Base-by-base conservation (phyloP, 2,888 invertebrate species). In the Drosophila testacea region DNA sequence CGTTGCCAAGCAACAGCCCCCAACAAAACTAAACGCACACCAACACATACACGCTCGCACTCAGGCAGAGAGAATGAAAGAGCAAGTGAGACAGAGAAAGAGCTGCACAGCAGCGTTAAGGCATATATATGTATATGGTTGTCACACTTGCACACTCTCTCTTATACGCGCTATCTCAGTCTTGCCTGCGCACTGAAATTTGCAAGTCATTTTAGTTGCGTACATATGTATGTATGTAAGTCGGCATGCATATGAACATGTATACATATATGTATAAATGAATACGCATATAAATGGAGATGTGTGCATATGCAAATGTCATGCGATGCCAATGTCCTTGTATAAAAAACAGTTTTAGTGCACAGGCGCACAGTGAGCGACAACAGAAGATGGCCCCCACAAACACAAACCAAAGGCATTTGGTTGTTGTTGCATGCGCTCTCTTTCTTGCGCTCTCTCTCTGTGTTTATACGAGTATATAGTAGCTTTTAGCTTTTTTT, bases 261-360 rank as follows among this genome's bases (percentile, higher is more conserved):
- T 32, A 30, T 16, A 7, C 30, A 46, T 42, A 11, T 13, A 30
- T 4, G 27, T 16, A 39, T 32, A 4, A 16, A 46, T 32, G 10
- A 28, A 28, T 47, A 2, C 30, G 51, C 59, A 67, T 42, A 10
- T 39, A 38, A 38, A 13, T 36, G 11, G 42, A 32, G 6, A 32
- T 32, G 32, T 38, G 27, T 52, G 28, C 10, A 39, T 30, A 48
- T 67, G 39, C 39, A 50, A 60, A 50, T 81, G 72, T 71, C 70
- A 83, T 77, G 85, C 75, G 81, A 90, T 91, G 91, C 88, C 92
- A 92, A 92, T 92, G 91, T 92, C 92, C 92, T 92, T 92, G 92
- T 90, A 91, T 91, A 91, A 91, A 92, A 92, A 92, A 92, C 92
- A 89, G 92, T 92, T 92, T 90, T 79, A 63, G 69, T 60, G 79